Evolutionary conservation across 2,797 vertebrate genomes (phyloP).

Genomic region (Micromesistius poutassou): DNA sequence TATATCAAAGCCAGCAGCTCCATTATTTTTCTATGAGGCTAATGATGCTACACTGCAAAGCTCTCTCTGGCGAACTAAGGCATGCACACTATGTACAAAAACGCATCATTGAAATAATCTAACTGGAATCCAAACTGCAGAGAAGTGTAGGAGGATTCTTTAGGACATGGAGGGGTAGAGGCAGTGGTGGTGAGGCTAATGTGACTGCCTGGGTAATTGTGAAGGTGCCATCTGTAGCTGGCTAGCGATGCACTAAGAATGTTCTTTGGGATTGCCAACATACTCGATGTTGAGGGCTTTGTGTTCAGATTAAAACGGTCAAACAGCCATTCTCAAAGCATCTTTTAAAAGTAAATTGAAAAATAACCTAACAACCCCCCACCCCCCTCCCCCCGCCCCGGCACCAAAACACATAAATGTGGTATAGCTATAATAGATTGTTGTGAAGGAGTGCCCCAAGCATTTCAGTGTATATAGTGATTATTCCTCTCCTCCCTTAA

Average conservation of each 20-base stretch:
- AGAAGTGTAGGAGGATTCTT: neutral
- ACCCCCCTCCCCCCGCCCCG: neutral
- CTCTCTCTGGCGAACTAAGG: constrained; percentile 54
- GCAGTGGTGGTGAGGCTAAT: constrained; percentile 9
- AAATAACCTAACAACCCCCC: neutral
- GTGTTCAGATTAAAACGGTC: constrained; percentile 29
- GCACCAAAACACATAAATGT: neutral
- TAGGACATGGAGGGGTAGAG: neutral
- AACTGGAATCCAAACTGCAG: neutral
- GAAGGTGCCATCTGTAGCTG: constrained; percentile 28
- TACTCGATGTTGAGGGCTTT: constrained; percentile 39
- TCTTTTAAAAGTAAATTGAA: constrained; percentile 28
- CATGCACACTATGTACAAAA: constrained; percentile 56
- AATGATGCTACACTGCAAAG: constrained; percentile 56
- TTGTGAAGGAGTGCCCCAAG: neutral
- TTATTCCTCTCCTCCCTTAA: constrained; percentile 18
- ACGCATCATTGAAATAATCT: neutral
- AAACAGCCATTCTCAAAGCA: constrained; percentile 32
- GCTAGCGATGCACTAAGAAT: constrained; percentile 31
- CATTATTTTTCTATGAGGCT: constrained; percentile 38
- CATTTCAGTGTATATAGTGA: neutral
- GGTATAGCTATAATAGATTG: neutral
- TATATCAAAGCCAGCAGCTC: constrained; percentile 46
- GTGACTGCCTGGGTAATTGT: constrained; percentile 25
- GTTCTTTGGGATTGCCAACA: constrained; percentile 52